These are phyloP conservation scores for Synchiropus splendidus DNA, from an alignment of 2,113 vertebrate genomes.

Conservation along the genomic window DNA sequence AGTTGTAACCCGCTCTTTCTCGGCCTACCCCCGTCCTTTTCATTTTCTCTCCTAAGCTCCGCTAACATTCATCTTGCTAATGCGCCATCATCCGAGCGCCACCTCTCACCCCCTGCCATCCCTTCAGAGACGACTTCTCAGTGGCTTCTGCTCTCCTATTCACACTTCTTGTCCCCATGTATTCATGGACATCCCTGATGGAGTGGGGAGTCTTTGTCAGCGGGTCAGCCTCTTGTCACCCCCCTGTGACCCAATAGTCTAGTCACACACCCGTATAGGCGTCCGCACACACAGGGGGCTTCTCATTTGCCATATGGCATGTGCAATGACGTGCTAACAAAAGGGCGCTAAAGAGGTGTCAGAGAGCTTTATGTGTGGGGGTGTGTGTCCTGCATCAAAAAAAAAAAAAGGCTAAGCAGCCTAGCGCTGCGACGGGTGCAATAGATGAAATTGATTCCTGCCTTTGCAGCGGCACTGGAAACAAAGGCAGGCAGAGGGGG, in stretches of 20 bases:
- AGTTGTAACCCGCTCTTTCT: conserved; percentile 7
- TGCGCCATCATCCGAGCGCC: conserved; percentile 35
- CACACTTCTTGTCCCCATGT: conserved; percentile 70
- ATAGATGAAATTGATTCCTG: conserved; percentile 78
- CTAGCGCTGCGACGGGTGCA: conserved; percentile 34
- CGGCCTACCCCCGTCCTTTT: conserved; percentile 43
- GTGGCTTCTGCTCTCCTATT: conserved; percentile 58
- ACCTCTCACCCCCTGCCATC: conserved; percentile 11
- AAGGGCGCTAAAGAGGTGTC: conserved; percentile 62
- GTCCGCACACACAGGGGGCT: conserved; percentile 31
- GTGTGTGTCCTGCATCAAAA: conserved; percentile 39
- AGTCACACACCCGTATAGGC: conserved; percentile 12
- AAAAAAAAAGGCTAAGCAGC: conserved; percentile 37
- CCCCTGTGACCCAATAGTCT: conserved; percentile 59
- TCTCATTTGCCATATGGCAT: conserved; percentile 91
- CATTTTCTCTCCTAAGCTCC: conserved; percentile 45
- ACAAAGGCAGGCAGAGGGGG: conserved; percentile 19
- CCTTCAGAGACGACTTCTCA: conserved; percentile 38
- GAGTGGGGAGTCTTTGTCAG: conserved; percentile 76
- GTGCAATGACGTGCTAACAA: conserved; percentile 52
- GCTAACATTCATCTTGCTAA: conserved; percentile 54
- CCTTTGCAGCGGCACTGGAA: conserved; percentile 22
- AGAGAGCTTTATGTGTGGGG: conserved; percentile 30
- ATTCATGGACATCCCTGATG: conserved; percentile 79
- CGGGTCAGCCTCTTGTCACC: conserved; percentile 56